Evolutionary conservation across 2,888 invertebrate genomes (phyloP).

Genomic region (Metallyticus violacea): DNA sequence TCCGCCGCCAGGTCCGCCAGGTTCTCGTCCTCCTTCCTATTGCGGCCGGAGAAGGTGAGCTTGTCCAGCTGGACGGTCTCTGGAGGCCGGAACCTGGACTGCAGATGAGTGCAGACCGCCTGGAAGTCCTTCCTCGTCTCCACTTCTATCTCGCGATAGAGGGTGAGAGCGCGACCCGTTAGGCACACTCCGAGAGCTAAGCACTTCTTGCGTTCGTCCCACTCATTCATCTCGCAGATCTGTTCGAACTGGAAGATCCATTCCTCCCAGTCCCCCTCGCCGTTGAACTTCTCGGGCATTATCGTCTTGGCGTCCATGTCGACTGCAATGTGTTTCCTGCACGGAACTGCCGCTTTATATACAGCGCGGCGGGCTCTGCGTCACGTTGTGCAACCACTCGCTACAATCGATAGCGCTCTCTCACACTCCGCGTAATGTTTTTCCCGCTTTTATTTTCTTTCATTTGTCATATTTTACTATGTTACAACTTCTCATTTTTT

Average conservation of each 20-base stretch:
- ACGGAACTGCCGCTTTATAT: neutral
- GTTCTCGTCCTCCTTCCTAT: neutral
- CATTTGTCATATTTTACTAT: too few species aligned
- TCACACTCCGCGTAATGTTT: too few species aligned
- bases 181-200: neutral
- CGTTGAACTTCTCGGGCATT: neutral
- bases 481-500: too few species aligned
- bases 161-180: neutral
- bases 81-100: neutral
- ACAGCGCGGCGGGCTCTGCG: neutral
- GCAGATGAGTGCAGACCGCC: neutral
- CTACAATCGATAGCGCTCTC: neutral
- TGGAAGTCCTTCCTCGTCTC: neutral
- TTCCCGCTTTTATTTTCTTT: too few species aligned
- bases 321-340: neutral
- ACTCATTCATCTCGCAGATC: neutral
- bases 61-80: neutral
- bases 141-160: neutral
- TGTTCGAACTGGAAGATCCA: neutral
- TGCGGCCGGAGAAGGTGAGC: neutral
- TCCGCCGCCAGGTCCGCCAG: neutral
- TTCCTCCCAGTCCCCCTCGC: neutral
- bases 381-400: neutral
- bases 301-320: neutral
- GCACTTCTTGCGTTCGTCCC: neutral